These are phyloP conservation scores for Microcebus lehilahytsara DNA, from an alignment of 2,113 vertebrate species.

Conservation along the genomic window DNA sequence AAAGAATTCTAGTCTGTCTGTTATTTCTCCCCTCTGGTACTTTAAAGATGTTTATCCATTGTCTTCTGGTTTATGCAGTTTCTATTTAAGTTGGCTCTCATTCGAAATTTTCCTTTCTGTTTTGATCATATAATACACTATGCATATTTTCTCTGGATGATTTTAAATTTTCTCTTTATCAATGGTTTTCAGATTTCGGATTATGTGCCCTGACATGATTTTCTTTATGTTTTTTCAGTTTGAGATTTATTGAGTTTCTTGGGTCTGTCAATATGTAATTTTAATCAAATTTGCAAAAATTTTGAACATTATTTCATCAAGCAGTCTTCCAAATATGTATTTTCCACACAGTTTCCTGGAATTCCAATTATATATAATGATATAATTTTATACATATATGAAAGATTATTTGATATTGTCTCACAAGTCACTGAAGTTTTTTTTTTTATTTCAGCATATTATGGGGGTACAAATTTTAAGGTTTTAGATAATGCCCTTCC, in stretches of 20 bases:
- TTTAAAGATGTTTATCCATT: background rate
- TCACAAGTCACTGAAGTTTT: background rate
- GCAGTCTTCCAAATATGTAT: background rate
- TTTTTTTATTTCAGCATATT: too few relatives aligned
- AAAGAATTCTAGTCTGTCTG: background rate
- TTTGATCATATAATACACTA: background rate
- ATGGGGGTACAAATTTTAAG: too few relatives aligned
- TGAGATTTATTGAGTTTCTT: background rate
- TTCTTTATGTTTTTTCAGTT: background rate
- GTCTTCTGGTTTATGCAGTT: background rate
- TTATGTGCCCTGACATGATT: background rate
- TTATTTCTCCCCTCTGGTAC: background rate
- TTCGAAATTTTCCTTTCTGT: background rate
- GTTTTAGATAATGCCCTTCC: too few relatives aligned
- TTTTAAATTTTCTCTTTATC: background rate
- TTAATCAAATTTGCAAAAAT: background rate
- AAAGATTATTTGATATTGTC: background rate
- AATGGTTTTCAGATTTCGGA: background rate
- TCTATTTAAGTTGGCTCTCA: background rate
- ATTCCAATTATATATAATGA: background rate
- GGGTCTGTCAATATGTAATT: background rate
- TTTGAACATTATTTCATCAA: background rate
- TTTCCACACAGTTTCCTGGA: background rate
- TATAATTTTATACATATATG: background rate
- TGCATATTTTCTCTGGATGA: background rate